Base-by-base conservation (phyloP, 1,140 invertebrate genomes). In the Ooceraea biroi region DNA sequence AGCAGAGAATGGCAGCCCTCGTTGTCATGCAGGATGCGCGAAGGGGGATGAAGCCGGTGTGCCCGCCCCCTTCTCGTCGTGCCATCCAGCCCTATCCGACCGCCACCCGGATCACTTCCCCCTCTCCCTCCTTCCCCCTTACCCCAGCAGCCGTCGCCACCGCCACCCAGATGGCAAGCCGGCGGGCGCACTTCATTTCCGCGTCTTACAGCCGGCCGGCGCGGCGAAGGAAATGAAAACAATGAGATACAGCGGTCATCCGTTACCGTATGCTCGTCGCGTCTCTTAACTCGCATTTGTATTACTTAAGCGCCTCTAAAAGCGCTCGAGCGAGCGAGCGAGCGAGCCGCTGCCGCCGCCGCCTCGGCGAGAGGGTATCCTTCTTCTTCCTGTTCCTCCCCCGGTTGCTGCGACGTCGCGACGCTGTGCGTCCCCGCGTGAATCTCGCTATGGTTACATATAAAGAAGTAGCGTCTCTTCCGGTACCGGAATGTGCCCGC, bases 161-260 rank as follows among this genome's bases (percentile, higher is more conserved):
- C 36, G 36, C 80, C 82, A 88, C 85, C 88, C 85, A 85, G 76
- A 80, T 80, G 76, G 76, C 76, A 71, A 78, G 76, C 76, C 88
- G 88, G 85, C 88, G 74, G 84, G 86, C 85, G 87, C 86, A 91
- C 89, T 91, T 91, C 90, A 91, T 92, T 90, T 91, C 90, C 90
- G 91, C 90, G 90, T 93, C 92, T 93, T 93, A 93, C 92, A 92
- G 92, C 83, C 88, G 86, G 87, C 89, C 86, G 91, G 87, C 89
- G 82, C 74, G 89, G 68, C 92, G 91, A 92, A 93, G 93, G 93
- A 93, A 93, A 93, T 93, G 93, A 93, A 93, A 93, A 93, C 92
- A 93, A 93, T 93, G 92, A 93, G 93, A 93, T 93, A 93, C 93
- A 93, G 92, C 93, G 92, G 93, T 93, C 93, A 93, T 93, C 92